Evolutionary conservation across 2,113 vertebrate genomes (phyloP).

Genomic region (Ptychochromis oligacanthus): DNA sequence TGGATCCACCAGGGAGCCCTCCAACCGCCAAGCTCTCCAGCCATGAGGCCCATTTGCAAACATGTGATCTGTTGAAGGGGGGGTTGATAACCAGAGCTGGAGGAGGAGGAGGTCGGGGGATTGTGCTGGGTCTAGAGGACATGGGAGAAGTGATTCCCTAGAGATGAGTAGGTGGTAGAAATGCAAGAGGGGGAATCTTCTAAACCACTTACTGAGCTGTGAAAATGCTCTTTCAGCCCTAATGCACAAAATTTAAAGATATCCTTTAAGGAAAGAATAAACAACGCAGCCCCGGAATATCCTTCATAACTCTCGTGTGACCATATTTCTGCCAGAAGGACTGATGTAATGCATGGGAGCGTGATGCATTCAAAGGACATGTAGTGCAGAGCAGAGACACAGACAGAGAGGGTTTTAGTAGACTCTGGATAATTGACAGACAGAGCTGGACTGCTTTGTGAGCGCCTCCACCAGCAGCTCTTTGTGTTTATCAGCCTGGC

Average conservation of each 20-base stretch:
- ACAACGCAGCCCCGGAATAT: slow-evolving; percentile 21
- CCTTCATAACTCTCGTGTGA: background rate
- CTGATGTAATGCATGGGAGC: slow-evolving; percentile 9
- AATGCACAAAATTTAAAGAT: slow-evolving; percentile 22
- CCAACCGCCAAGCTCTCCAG: slow-evolving; percentile 40
- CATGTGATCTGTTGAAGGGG: slow-evolving; percentile 60
- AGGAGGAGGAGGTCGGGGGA: slow-evolving; percentile 9
- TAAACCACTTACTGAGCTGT: slow-evolving; percentile 27
- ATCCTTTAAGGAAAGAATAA: slow-evolving; percentile 18
- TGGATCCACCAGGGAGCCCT: slow-evolving; percentile 73
- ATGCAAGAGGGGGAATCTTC: slow-evolving; percentile 41
- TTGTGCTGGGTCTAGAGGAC: slow-evolving; percentile 42
- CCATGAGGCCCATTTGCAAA: slow-evolving; percentile 57
- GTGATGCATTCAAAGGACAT: slow-evolving; percentile 18
- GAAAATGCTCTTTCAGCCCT: slow-evolving; percentile 19
- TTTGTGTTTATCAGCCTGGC: slow-evolving; percentile 67
- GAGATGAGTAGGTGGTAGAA: slow-evolving; percentile 59
- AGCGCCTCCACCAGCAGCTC: slow-evolving; percentile 56
- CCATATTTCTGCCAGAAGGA: background rate
- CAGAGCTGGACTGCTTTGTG: slow-evolving; percentile 47
- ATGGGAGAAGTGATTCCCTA: slow-evolving; percentile 40
- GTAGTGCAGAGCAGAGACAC: slow-evolving; percentile 16
- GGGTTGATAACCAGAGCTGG: slow-evolving; percentile 21
- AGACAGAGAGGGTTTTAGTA: slow-evolving; percentile 19
- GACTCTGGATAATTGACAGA: slow-evolving; percentile 73